Percentiles rank a stretch among this genome's conserved stretches.
These are phyloP conservation scores for Tenthredo notha DNA, from an alignment of 2,888 invertebrate genomes.

Conservation along the genomic window DNA sequence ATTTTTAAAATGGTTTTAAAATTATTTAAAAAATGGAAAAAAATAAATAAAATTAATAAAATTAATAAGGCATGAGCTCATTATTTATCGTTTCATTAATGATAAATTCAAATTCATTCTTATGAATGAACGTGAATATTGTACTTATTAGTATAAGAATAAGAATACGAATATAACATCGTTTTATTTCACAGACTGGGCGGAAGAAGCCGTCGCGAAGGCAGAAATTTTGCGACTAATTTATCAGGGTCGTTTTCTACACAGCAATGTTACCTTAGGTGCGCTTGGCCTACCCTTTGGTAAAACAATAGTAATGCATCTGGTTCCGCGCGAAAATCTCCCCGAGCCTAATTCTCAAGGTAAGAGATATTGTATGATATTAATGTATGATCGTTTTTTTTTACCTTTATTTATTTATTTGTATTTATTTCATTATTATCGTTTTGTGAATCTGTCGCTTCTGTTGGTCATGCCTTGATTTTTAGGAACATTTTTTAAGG, in stretches of 20 bases:
- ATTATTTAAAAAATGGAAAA: background rate
- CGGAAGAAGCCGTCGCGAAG: slow-evolving; percentile 95
- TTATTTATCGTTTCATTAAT: too few species aligned
- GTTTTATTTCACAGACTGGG: slow-evolving; percentile 91
- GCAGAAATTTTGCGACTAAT: slow-evolving; percentile 99
- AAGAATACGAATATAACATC: background rate
- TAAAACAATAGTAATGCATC: slow-evolving; percentile 99
- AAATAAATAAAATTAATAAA: too few species aligned
- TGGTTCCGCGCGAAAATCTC: slow-evolving; percentile 99
- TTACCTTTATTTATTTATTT: background rate
- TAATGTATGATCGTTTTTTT: background rate
- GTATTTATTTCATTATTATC: background rate
- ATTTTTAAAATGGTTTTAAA: background rate
- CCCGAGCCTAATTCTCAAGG: slow-evolving; percentile 99
- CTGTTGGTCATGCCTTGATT: slow-evolving; percentile 53
- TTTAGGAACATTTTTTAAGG: background rate
- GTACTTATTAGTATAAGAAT: background rate
- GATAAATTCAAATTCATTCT: background rate
- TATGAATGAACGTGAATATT: background rate
- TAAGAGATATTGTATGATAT: slow-evolving; percentile 73
- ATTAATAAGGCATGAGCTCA: too few species aligned
- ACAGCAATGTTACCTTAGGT: slow-evolving; percentile 99
- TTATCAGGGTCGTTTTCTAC: slow-evolving; percentile 99
- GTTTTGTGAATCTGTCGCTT: slow-evolving; percentile 46
- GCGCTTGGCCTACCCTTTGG: slow-evolving; percentile 98